These are phyloP conservation scores for Danio aesculapii DNA, from an alignment of 2,797 vertebrate species.

Conservation along the genomic window DNA sequence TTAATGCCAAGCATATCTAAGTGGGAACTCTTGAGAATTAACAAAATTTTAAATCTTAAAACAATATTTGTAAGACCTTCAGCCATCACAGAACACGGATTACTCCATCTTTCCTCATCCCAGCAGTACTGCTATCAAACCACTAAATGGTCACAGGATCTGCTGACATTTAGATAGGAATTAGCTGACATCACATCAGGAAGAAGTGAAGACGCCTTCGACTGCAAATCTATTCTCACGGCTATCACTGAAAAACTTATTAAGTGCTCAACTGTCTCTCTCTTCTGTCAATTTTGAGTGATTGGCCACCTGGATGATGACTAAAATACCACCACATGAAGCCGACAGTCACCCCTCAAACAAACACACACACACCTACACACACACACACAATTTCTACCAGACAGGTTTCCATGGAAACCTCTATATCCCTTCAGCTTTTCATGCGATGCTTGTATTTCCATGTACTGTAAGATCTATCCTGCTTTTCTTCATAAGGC, in stretches of 20 bases:
- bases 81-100: background rate
- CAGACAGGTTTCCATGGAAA: constrained; percentile 65
- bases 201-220: constrained; percentile 11
- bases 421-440: constrained; percentile 59
- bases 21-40: too few relatives aligned
- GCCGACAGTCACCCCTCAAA: constrained; percentile 59
- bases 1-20: too few relatives aligned
- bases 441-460: constrained; percentile 54
- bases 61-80: background rate
- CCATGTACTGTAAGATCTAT: constrained; percentile 45
- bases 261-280: constrained; percentile 14
- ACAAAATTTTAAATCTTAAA: too few relatives aligned
- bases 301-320: constrained; percentile 62
- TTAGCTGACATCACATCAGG: constrained; percentile 38
- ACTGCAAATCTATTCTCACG: constrained; percentile 7
- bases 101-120: constrained; percentile 6
- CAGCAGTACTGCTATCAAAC: background rate
- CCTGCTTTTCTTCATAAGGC: background rate
- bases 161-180: constrained; percentile 36
- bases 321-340: constrained; percentile 59
- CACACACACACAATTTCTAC: constrained; percentile 53
- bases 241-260: background rate
- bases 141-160: background rate
- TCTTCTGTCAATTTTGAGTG: constrained; percentile 46
- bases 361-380: constrained; percentile 27